Base-by-base conservation (phyloP, 1,140 invertebrate species). In the Brachystomella parvula region DNA sequence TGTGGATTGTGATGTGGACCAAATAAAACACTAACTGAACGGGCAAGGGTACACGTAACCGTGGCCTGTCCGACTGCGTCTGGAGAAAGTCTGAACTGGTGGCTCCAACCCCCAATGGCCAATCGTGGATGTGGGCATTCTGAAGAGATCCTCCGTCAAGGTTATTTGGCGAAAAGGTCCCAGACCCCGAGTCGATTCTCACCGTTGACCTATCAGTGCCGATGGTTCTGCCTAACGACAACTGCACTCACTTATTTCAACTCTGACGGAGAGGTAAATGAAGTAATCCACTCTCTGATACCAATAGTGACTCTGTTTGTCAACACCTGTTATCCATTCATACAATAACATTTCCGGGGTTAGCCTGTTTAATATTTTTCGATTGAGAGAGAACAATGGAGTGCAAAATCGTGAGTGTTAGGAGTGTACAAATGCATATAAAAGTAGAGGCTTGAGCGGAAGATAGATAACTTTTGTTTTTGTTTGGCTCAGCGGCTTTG, bases 111-210 rank as follows among this genome's bases (percentile, higher is more conserved):
- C 35, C 29, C 68, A 60, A 69, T 69, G 68, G 68, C 68, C 63
- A 65, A 69, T 44, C 68, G 63, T 47, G 63, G 60, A 69, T 64
- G 64, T 66, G 68, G 64, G 47, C 60, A 58, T 60, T 31, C 62
- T 65, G 49, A 66, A 61, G 68, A 64, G 35, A 61, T 70, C 53
- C 49, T 70, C 30, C 68, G 68, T 62, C 64, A 70, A 61, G 66
- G 47, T 57, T 62, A 62, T 9, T 28, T 57, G 9, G 26, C 58
- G 47, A 92, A 92, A 78, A 81, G 89, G 61, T 91, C 89, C 2
- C 89, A 90, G 76, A 92, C 90, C 77, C 91, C 90, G 77, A 90
- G 90, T 76, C 82, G 87, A 53, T 91, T 90, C 75, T 89, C 87
- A 24, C 85, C 87, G 6, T 84, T 90, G 39, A 92, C 92, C 76